Percentiles rank a stretch among this genome's conserved stretches.
Conservation (phyloP, 2,888 invertebrate species). For the Aleiodes alternator region DNA sequence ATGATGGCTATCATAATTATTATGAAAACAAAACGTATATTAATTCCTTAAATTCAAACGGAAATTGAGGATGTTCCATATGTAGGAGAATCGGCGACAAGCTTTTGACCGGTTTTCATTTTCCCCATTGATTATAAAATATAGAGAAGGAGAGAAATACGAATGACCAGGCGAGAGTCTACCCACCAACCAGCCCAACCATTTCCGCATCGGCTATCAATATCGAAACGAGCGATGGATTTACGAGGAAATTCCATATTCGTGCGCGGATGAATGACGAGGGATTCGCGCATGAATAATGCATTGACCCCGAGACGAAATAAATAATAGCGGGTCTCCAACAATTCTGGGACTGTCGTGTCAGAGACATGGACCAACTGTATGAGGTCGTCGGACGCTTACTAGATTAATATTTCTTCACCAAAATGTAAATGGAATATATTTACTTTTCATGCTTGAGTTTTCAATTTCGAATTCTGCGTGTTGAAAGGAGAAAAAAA, state of each 20-base stretch:
- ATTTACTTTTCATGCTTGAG: neutral
- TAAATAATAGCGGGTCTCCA: slow-evolving; percentile 62
- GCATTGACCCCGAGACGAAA: slow-evolving; percentile 64
- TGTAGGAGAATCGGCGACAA: slow-evolving; percentile 32
- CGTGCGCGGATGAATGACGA: slow-evolving; percentile 62
- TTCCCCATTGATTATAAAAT: slow-evolving; percentile 6
- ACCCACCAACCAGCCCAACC: slow-evolving; percentile 52
- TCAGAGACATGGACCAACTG: slow-evolving; percentile 44
- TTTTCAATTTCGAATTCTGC: no score
- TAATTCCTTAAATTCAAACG: slow-evolving; percentile 34
- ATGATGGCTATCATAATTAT: no score
- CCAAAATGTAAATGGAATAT: neutral
- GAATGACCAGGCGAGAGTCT: slow-evolving; percentile 44
- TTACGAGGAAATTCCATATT: slow-evolving; percentile 63
- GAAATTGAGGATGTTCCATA: slow-evolving; percentile 36
- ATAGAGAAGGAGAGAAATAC: slow-evolving; percentile 41
- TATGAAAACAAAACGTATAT: neutral
- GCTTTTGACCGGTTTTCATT: slow-evolving; percentile 28
- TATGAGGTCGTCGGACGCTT: slow-evolving; percentile 48
- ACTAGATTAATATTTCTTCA: slow-evolving; percentile 36
- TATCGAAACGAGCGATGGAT: slow-evolving; percentile 61
- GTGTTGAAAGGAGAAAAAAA: no score
- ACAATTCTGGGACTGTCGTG: slow-evolving; percentile 54
- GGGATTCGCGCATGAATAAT: slow-evolving; percentile 67
- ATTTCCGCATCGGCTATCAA: slow-evolving; percentile 60